Evolutionary conservation across 2,113 vertebrate species (phyloP).

Genomic region (Alligator sinensis): DNA sequence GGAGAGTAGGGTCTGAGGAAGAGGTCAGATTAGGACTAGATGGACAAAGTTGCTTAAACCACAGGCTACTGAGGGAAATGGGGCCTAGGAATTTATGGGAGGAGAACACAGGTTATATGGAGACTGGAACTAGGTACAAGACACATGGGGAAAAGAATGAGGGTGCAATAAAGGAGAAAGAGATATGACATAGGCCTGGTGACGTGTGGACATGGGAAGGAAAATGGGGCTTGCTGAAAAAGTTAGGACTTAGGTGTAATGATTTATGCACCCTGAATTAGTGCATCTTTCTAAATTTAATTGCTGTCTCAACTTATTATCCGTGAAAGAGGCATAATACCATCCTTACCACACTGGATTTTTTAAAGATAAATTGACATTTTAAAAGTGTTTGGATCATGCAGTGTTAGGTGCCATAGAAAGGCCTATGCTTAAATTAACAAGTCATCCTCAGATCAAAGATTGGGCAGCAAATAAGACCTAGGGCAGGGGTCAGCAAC

Average conservation of each 20-base stretch:
- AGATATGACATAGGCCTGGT: neutral
- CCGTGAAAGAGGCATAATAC: neutral
- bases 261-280: neutral
- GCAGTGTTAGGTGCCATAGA: neutral
- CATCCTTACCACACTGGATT: neutral
- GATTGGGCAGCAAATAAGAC: neutral
- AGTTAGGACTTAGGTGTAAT: neutral
- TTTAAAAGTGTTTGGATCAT: neutral
- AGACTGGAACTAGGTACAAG: neutral
- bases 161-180: neutral
- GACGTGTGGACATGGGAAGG: neutral
- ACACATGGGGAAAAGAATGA: neutral
- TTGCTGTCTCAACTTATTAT: neutral
- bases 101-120: too few relatives aligned
- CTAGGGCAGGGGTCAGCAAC: neutral
- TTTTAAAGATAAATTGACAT: neutral
- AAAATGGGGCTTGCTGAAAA: neutral
- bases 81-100: too few relatives aligned
- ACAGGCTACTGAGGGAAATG: too few relatives aligned
- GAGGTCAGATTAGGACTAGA: neutral
- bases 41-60: neutral
- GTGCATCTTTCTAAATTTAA: rapidly evolving
- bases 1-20: neutral
- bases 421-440: neutral
- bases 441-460: neutral